phyloP scores from a whole-genome alignment of 2,888 invertebrate genomes.

The Nycteola revayana region DNA sequence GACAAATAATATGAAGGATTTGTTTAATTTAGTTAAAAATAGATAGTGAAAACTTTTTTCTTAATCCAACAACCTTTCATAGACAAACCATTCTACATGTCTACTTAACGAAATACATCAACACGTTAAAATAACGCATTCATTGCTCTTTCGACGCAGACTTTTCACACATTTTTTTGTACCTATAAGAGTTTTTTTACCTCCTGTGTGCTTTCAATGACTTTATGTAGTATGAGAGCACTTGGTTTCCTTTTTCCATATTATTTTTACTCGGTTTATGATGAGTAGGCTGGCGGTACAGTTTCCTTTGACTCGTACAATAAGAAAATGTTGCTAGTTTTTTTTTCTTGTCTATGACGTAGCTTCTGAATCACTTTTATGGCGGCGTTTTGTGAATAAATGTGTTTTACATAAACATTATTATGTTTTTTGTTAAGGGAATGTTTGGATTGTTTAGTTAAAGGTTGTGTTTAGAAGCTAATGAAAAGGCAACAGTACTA shows the following conservation, averaged over 20 bases:
- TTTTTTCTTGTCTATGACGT: constrained; percentile 30
- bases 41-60: too few species aligned
- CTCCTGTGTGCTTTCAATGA: constrained; percentile 15
- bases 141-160: constrained; percentile 1
- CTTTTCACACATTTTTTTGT: constrained; percentile 25
- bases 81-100: too few species aligned
- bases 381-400: constrained; percentile 9
- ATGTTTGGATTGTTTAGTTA: too few species aligned
- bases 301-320: constrained; percentile 37
- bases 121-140: constrained; percentile 24
- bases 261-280: constrained; percentile 54
- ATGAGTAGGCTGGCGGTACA: constrained; percentile 37
- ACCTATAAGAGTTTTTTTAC: constrained; percentile 18
- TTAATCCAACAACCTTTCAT: too few species aligned
- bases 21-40: too few species aligned
- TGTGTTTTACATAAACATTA: too few species aligned
- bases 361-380: constrained; percentile 12
- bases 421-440: too few species aligned
- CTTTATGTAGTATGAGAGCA: constrained; percentile 16
- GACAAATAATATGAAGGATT: too few species aligned
- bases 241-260: constrained; percentile 38
- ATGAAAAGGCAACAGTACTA: too few species aligned
- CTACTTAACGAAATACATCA: constrained; percentile 13
- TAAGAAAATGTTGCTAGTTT: constrained; percentile 30
- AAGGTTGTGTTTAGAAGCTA: too few species aligned